phyloP scores from a whole-genome alignment of 2,797 vertebrate species.

The Decapterus maruadsi region DNA sequence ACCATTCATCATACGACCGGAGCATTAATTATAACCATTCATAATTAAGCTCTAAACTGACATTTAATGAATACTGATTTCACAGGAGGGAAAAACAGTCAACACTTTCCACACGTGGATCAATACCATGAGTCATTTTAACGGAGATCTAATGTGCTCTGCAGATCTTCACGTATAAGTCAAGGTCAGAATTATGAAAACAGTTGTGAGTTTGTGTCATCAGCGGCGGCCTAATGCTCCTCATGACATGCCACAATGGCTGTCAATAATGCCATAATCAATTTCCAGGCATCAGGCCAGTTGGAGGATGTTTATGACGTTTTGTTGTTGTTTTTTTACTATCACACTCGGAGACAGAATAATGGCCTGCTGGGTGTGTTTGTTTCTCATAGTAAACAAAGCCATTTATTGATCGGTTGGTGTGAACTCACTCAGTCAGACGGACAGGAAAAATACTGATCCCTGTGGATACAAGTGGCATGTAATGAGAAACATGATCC shows the following conservation, averaged over 20 bases:
- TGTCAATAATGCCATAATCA: slow-evolving; percentile 71
- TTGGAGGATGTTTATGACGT: slow-evolving; percentile 67
- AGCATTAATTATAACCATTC: slow-evolving; percentile 68
- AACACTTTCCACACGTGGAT: slow-evolving; percentile 23
- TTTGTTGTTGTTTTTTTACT: slow-evolving; percentile 55
- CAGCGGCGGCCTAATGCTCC: slow-evolving; percentile 33
- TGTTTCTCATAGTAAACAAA: slow-evolving; percentile 66
- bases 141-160: neutral
- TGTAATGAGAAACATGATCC: slow-evolving; percentile 68
- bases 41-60: slow-evolving; percentile 67
- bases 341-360: slow-evolving; percentile 49
- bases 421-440: slow-evolving; percentile 54
- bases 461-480: slow-evolving; percentile 18
- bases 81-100: slow-evolving; percentile 8
- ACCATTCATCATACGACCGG: slow-evolving; percentile 63
- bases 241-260: slow-evolving; percentile 42
- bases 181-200: slow-evolving; percentile 51
- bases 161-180: neutral
- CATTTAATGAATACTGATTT: slow-evolving; percentile 66
- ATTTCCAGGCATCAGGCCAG: slow-evolving; percentile 59
- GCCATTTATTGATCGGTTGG: slow-evolving; percentile 64
- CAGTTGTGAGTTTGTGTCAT: slow-evolving; percentile 24
- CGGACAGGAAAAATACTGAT: slow-evolving; percentile 33
- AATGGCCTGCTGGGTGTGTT: slow-evolving; percentile 66
- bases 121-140: slow-evolving; percentile 15